phyloP scores from a whole-genome alignment of 1,140 invertebrate species.

The Lordiphosa collinella region DNA sequence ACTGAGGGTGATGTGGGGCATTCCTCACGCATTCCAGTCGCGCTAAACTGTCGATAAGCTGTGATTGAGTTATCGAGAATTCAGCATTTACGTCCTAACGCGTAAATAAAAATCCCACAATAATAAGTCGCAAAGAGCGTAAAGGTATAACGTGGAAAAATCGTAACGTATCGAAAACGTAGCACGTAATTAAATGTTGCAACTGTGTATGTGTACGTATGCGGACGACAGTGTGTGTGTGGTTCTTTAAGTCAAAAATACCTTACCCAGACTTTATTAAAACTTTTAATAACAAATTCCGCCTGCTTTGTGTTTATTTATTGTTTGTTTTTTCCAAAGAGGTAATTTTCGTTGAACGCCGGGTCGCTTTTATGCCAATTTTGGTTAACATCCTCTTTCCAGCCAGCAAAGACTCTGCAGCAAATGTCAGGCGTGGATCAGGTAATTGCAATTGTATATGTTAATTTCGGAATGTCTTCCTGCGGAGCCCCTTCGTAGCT shows the following conservation, averaged over 20 bases:
- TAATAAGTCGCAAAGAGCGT: no score
- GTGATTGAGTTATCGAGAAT: no score
- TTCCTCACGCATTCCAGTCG: no score
- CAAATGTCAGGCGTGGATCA: conserved; percentile 78
- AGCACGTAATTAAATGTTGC: conserved; percentile 20
- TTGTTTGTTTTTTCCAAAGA: conserved; percentile 60
- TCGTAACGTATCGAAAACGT: no score
- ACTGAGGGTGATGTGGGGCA: no score
- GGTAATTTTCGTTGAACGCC: conserved; percentile 1
- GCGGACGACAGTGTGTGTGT: conserved; percentile 45
- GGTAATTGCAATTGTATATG: conserved; percentile 65
- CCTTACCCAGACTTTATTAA: conserved; percentile 49
- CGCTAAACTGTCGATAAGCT: no score
- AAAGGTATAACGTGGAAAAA: no score
- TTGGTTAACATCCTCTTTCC: conserved; percentile 29
- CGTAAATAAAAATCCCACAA: no score
- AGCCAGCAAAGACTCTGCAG: conserved; percentile 62
- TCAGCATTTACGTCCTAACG: no score
- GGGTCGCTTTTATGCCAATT: background rate
- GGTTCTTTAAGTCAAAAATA: conserved; percentile 68
- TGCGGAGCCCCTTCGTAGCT: conserved; percentile 10
- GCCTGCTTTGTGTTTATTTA: conserved; percentile 64
- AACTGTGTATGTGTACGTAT: conserved; percentile 55
- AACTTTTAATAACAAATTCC: conserved; percentile 56
- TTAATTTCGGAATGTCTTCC: conserved; percentile 22